Base-by-base conservation (phyloP, 1,140 invertebrate species). In the Oreohelix idahoensis region DNA sequence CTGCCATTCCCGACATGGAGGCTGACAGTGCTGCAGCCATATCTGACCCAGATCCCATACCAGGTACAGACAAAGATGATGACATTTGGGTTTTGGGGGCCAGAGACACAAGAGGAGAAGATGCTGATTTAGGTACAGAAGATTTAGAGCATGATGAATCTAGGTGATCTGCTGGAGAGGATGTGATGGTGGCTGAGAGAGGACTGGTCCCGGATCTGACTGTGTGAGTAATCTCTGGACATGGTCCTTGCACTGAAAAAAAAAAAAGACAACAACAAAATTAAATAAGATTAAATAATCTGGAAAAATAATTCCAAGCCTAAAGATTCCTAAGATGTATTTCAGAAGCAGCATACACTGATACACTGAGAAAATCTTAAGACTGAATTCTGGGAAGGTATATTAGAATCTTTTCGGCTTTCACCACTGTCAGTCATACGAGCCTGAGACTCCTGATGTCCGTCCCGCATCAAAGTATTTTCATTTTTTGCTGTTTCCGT, bases 81-180 rank as follows among this genome's bases (percentile, higher is more conserved):
- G 71, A 42, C 13, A 39, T 39, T 13, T 73, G 71, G 29, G 38
- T 51, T 29, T 17, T 76, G 45, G 71, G 23, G 20, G 75, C 0
- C 49, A 36, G 13, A 39, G 77, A 63, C 17, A 80, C 66, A 70
- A 35, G 69, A 66, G 79, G 79, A 51, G 79, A 71, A 26, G 79
- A 80, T 58, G 79, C 63, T 63, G 79, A 80, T 49, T 80, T 80
- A 1, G 79, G 71, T 35, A 79, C 77, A 32, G 77, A 4, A 38
- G 76, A 32, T n/a, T 78, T 78, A 8, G 36, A 51, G 32, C 1
- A 17, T 51, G 71, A n/a, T 45, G 36, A 39, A 73, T 5, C 11
- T 32, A 26, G 1, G 26, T 73, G 71, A 2, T 42, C 42, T 73
- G 32, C 38, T 51, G 74, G 5, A 76, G 45, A 13, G 81, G 71